Conservation (phyloP, 2,888 invertebrate genomes). For the Apoderus coryli region DNA sequence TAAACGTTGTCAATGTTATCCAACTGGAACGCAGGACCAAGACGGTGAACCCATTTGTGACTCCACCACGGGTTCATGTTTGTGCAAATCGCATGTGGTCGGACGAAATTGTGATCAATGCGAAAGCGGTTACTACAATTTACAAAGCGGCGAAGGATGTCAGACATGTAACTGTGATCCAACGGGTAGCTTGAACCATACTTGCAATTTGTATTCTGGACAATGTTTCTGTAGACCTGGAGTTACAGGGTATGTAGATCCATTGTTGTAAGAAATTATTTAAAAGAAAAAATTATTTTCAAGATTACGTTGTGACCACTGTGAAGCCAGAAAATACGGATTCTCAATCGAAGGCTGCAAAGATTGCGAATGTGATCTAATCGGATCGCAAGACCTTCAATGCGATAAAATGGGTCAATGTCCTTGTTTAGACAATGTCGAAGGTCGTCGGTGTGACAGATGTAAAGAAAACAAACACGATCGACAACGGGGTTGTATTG, state of each 20-base stretch:
- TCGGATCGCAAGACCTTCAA: slow-evolving; percentile 79
- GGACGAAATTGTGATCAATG: slow-evolving; percentile 75
- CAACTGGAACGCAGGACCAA: slow-evolving; percentile 62
- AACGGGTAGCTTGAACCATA: slow-evolving; percentile 71
- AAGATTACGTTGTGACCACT: slow-evolving; percentile 62
- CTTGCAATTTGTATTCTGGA: slow-evolving; percentile 69
- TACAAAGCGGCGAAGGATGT: slow-evolving; percentile 77
- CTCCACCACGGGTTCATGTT: slow-evolving; percentile 65
- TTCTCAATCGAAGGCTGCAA: slow-evolving; percentile 70
- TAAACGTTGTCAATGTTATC: slow-evolving; percentile 77
- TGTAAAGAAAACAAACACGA: slow-evolving; percentile 96
- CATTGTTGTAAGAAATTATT: not conserved
- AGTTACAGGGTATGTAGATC: slow-evolving; percentile 52
- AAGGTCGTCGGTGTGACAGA: slow-evolving; percentile 85
- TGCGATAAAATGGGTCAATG: slow-evolving; percentile 83
- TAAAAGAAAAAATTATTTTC: slow-evolving; percentile 13
- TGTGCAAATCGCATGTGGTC: slow-evolving; percentile 66
- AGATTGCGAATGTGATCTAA: slow-evolving; percentile 77
- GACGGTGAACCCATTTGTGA: slow-evolving; percentile 65
- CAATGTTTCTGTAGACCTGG: slow-evolving; percentile 85
- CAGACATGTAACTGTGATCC: slow-evolving; percentile 78
- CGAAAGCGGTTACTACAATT: slow-evolving; percentile 72
- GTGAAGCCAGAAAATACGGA: slow-evolving; percentile 67
- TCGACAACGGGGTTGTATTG: slow-evolving; percentile 73
- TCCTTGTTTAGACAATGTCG: slow-evolving; percentile 76